Evolutionary conservation across 2,113 vertebrate species (phyloP), one percentile per base, ranked within the genome.

Genomic region (Tupaia chinensis): DNA sequence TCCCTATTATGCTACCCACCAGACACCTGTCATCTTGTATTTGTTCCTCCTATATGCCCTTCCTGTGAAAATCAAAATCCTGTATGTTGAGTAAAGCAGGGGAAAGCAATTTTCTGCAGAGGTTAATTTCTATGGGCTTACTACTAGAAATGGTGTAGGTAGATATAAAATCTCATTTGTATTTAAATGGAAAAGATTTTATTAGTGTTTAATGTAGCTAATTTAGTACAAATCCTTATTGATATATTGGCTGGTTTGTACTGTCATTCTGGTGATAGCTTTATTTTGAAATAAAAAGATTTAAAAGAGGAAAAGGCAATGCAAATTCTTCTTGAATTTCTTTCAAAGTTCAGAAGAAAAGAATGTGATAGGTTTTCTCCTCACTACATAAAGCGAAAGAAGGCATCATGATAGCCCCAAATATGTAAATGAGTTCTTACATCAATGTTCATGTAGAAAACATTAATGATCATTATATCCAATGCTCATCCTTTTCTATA

Each of bases 41-140:
- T 89, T 80, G 20, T 87, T 80, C 14, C 16, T 91, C 12, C 34
- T 88, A 3, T 65, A 60, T 58, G 6, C 83, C 19, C 29, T 91
- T 74, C 27, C 23, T 82, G 4, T 89, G 53, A 85, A 94, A 79
- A 87, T 17, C 65, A 76, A 90, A 6, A 79, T 68, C 3, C 60
- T 97, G 54, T 15, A 74, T 19, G 27, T 56, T 89, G 90, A 98
- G 68, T 96, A 44, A 44, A 44, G 44, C 32, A 32, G 44, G 93
- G 98, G 97, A 97, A 97, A 88, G 97, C 93, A 98, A 97, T 98
- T 98, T 98, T 98, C 97, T 97, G 78, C 94, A 97, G 94, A 97
- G 91, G 91, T 97, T 97, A 96, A 97, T 98, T 97, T 97, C 94
- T 87, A 5, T 96, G 78, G 79, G 68, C 88, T 98, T 90, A 97